phyloP scores from a whole-genome alignment of 2,113 vertebrate genomes.

The Sialia sialis region DNA sequence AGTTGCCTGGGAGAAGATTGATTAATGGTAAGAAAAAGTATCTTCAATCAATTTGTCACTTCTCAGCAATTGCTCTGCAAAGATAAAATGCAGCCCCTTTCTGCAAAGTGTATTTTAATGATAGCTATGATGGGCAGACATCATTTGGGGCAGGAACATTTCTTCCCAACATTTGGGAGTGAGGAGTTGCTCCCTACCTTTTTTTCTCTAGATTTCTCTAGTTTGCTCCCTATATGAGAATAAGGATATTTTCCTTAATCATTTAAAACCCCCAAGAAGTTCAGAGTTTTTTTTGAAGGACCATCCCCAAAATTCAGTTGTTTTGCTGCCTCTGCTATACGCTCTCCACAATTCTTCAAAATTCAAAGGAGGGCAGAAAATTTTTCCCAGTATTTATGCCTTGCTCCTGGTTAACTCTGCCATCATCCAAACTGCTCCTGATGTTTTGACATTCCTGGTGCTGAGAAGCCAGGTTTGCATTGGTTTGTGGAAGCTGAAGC shows the following conservation, averaged over 20 bases:
- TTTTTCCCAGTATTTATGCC: neutral
- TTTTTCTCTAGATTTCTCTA: neutral
- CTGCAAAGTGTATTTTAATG: neutral
- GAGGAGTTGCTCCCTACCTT: neutral
- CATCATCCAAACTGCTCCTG: neutral
- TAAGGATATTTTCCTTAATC: neutral
- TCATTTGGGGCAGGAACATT: neutral
- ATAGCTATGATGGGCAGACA: neutral
- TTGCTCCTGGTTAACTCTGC: neutral
- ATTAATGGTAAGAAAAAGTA: neutral
- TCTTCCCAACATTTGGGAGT: neutral
- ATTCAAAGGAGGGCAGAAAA: neutral
- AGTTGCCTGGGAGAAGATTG: neutral
- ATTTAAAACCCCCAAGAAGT: fast-evolving
- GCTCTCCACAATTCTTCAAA: neutral
- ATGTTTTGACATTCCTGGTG: neutral
- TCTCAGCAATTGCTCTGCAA: neutral
- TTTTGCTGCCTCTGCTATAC: neutral
- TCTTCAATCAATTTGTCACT: neutral
- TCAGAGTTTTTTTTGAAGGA: neutral
- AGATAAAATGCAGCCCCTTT: neutral
- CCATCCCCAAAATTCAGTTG: neutral
- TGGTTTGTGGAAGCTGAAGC: neutral
- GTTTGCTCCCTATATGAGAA: neutral
- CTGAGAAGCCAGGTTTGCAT: neutral